Evolutionary conservation across 2,888 invertebrate species (phyloP), one percentile per base, ranked within the genome.

Genomic region (Cerastis rubricosa): DNA sequence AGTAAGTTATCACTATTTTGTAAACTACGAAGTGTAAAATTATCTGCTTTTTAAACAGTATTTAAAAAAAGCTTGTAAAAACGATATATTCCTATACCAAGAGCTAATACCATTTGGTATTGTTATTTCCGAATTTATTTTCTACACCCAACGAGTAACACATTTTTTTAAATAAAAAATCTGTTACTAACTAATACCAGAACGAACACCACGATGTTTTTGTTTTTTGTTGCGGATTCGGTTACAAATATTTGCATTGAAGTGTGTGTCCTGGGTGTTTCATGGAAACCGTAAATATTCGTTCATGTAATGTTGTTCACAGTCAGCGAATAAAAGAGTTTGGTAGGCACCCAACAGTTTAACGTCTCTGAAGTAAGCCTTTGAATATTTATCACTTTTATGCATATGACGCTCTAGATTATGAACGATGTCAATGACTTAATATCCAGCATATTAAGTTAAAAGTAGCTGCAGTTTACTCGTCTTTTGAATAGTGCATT

Each of bases 331-430:
- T 17, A 17, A 64, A 75, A 65, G 17, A 22, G 19, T 29, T 63
- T 35, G 22, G 14, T 35, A 11, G 59, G 17, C 11, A 47, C 7
- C 35, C 35, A 8, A 29, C 14, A 17, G 17, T 29, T 59, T 35
- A 47, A 35, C 29, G 4, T 59, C 17, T 29, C 59, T 29, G n/a
- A 47, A 47, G 14, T 14, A 11, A 72, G 7, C 25, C 22, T 47
- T 25, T 72, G 59, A 59, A 74, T 49, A 74, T 74, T 74, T 25
- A 74, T 59, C 2, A 40, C 25, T 40, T 47, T 40, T 74, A 61
- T 61, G 29, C 59, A 29, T 73, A 17, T 22, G 25, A 22, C 14
- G 17, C n/a, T 45, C 11, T 43, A n/a, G n/a, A n/a, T n/a, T 8
- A 51, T 0, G 29, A 70, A 54, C 1, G 47, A 29, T 74, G 40